phyloP scores from a whole-genome alignment of 1,140 invertebrate species.

The Brachionus calyciflorus region DNA sequence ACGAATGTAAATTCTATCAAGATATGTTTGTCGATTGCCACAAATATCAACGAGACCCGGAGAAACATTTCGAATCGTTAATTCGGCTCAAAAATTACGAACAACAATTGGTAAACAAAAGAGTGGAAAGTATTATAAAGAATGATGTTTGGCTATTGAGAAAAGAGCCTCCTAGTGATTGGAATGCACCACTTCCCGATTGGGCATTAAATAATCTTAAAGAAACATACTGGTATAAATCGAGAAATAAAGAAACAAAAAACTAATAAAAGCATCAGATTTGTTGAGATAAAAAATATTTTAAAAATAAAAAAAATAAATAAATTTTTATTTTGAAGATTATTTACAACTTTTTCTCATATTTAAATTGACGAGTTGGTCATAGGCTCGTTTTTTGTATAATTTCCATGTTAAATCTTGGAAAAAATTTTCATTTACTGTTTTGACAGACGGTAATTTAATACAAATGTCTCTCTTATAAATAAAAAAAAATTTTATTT shows the following conservation, averaged over 20 bases:
- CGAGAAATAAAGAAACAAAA: not conserved
- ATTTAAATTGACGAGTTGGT: slow-evolving; percentile 4
- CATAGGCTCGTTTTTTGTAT: slow-evolving; percentile 31
- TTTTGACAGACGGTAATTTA: slow-evolving; percentile 21
- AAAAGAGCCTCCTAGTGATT: slow-evolving; percentile 45
- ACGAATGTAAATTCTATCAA: slow-evolving; percentile 29
- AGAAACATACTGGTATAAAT: slow-evolving; percentile 39
- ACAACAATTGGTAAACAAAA: not conserved
- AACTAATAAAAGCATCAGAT: not conserved
- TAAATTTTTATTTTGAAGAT: not conserved
- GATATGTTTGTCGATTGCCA: slow-evolving; percentile 29
- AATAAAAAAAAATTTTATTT: not conserved
- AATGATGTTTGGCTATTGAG: slow-evolving; percentile 41
- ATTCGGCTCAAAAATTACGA: slow-evolving; percentile 12
- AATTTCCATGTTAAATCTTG: slow-evolving; percentile 45
- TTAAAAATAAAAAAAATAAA: not conserved
- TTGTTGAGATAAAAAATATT: not conserved
- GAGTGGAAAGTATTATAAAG: not conserved
- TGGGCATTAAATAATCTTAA: not conserved
- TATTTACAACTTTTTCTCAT: not conserved
- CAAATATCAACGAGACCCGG: slow-evolving; percentile 9
- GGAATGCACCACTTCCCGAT: slow-evolving; percentile 39
- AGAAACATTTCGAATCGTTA: not conserved
- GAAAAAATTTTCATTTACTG: slow-evolving; percentile 38
- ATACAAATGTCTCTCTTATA: slow-evolving; percentile 13